phyloP scores from a whole-genome alignment of 2,113 vertebrate genomes.

The Oenanthe oenanthe region DNA sequence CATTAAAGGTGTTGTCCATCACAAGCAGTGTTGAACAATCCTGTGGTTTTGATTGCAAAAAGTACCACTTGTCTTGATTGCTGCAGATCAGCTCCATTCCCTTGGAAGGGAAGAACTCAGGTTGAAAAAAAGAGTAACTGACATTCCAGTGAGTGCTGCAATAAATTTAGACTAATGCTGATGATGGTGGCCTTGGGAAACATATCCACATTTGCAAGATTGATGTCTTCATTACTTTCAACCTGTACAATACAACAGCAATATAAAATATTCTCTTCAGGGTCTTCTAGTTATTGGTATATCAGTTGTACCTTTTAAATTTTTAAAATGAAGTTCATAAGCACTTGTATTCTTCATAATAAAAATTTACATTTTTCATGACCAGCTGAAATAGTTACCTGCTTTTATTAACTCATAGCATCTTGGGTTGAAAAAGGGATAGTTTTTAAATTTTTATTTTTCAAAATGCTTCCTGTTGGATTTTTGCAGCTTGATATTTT shows the following conservation, averaged over 20 bases:
- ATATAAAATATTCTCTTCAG: not conserved
- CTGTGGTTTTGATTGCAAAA: not conserved
- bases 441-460: not conserved
- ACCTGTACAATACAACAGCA: not conserved
- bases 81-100: not conserved
- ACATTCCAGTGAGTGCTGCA: fast-evolving
- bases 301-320: not conserved
- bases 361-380: not conserved
- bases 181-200: not conserved
- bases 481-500: not conserved
- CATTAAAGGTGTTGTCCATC: not conserved
- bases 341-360: not conserved
- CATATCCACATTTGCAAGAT: not conserved
- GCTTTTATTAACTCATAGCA: not conserved
- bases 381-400: not conserved
- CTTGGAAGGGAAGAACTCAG: not conserved
- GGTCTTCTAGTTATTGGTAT: not conserved
- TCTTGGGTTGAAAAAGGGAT: not conserved
- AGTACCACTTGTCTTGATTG: not conserved
- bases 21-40: not conserved
- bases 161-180: not conserved
- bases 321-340: not conserved
- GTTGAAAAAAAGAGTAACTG: not conserved
- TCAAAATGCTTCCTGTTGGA: not conserved
- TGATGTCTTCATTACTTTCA: slow-evolving; percentile 8